These are phyloP conservation scores for Zophobas atratus DNA, from an alignment of 1,140 invertebrate genomes.

Conservation along the genomic window DNA sequence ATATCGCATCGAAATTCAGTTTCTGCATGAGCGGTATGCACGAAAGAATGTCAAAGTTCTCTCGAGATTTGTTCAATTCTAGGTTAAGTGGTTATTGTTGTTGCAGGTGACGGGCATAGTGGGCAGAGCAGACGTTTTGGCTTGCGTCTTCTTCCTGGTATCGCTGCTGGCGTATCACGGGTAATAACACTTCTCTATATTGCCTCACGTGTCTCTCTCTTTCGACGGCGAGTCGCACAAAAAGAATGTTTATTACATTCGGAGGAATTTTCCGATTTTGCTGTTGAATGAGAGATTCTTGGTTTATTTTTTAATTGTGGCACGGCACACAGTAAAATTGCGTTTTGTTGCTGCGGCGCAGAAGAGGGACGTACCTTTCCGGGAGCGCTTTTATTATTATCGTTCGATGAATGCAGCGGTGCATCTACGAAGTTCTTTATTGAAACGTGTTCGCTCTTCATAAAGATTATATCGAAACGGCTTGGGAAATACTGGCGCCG, in stretches of 20 bases:
- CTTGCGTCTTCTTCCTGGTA: conserved; percentile 86
- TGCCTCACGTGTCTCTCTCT: conserved; percentile 40
- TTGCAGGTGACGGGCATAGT: conserved; percentile 87
- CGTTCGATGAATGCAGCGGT: not conserved
- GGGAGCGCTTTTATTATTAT: no score
- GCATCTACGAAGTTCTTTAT: not conserved
- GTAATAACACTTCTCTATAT: conserved; percentile 70
- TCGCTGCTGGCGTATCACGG: conserved; percentile 86
- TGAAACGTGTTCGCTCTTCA: not conserved
- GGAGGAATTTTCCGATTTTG: conserved; percentile 31
- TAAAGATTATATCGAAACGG: conserved; percentile 17
- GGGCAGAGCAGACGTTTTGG: conserved; percentile 87
- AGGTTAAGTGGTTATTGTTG: conserved; percentile 59
- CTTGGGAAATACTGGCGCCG: not conserved
- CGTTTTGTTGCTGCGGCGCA: no score
- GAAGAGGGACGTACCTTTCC: no score
- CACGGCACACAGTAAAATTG: not conserved
- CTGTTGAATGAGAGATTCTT: conserved; percentile 21
- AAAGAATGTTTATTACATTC: conserved; percentile 37
- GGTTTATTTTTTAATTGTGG: not conserved
- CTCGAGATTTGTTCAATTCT: conserved; percentile 25
- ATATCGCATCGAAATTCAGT: not conserved
- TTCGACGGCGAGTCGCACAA: conserved; percentile 19
- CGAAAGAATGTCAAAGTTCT: conserved; percentile 19
- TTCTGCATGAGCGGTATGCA: conserved; percentile 14